phyloP scores from a whole-genome alignment of 2,113 vertebrate genomes.

The Hyaena hyaena region DNA sequence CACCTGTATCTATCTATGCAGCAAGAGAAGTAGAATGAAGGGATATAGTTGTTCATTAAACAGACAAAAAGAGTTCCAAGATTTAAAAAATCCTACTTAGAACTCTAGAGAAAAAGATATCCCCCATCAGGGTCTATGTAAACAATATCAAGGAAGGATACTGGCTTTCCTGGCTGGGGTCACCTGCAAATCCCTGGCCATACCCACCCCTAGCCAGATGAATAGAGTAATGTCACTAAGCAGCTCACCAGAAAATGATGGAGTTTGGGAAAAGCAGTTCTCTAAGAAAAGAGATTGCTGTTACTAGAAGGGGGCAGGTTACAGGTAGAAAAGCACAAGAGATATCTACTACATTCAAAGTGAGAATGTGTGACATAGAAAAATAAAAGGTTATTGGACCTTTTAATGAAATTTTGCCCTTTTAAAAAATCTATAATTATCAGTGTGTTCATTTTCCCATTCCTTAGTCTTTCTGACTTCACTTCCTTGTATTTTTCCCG shows the following conservation, averaged over 20 bases:
- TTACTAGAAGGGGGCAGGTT: background rate
- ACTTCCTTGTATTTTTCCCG: slow-evolving; percentile 38
- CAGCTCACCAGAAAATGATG: background rate
- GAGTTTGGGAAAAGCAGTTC: background rate
- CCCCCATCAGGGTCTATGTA: background rate
- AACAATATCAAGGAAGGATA: background rate
- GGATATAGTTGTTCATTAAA: background rate
- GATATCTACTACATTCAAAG: background rate
- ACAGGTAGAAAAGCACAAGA: background rate
- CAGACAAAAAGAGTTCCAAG: background rate
- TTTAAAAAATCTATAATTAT: background rate
- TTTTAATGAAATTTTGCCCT: background rate
- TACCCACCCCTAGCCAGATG: background rate
- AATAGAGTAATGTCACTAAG: background rate
- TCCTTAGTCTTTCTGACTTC: slow-evolving; percentile 45
- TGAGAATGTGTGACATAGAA: background rate
- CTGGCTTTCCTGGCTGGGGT: background rate
- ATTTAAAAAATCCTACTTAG: background rate
- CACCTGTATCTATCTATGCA: background rate
- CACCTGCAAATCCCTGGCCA: background rate
- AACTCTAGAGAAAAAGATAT: background rate
- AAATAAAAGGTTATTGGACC: background rate
- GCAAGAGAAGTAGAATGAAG: background rate
- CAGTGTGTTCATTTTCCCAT: slow-evolving; percentile 31
- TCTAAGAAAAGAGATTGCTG: background rate